Conservation (phyloP, 2,113 vertebrate genomes). For the Hepsetus odoe region DNA sequence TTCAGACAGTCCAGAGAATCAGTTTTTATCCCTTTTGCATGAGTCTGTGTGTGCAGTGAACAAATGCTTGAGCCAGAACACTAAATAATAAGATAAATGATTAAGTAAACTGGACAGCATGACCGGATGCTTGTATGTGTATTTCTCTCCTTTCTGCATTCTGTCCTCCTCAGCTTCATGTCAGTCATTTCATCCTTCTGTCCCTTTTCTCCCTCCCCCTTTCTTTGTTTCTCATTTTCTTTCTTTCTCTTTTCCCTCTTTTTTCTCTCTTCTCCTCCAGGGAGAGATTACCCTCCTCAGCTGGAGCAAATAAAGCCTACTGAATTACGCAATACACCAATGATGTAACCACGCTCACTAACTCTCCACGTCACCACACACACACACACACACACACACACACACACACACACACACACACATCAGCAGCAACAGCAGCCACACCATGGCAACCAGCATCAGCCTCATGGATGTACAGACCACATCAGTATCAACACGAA, state of each 20-base stretch:
- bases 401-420: not conserved
- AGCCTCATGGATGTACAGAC: slow-evolving; percentile 16
- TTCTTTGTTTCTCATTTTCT: not conserved
- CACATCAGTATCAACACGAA: slow-evolving; percentile 1
- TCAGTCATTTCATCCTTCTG: slow-evolving; percentile 48
- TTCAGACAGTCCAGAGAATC: slow-evolving; percentile 53
- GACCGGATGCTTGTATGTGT: slow-evolving; percentile 55
- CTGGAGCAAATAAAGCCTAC: slow-evolving; percentile 74
- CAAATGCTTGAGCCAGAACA: slow-evolving; percentile 15
- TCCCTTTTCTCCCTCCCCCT: not conserved
- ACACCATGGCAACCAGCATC: slow-evolving; percentile 42
- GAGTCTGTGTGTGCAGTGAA: slow-evolving; percentile 15
- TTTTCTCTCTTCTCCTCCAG: slow-evolving; percentile 60
- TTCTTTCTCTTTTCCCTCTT: not conserved
- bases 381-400: slow-evolving; percentile 17
- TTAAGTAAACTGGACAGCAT: slow-evolving; percentile 63
- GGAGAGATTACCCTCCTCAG: slow-evolving; percentile 74
- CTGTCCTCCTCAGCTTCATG: slow-evolving; percentile 18
- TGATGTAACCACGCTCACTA: slow-evolving; percentile 55
- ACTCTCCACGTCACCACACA: too few relatives aligned
- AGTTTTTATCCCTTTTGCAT: slow-evolving; percentile 50
- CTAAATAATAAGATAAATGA: slow-evolving; percentile 62
- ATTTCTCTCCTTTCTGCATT: slow-evolving; percentile 20
- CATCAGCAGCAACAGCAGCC: slow-evolving; percentile 5
- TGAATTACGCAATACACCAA: slow-evolving; percentile 72